Base-by-base conservation (phyloP, 2,797 vertebrate species). In the Periparus ater region DNA sequence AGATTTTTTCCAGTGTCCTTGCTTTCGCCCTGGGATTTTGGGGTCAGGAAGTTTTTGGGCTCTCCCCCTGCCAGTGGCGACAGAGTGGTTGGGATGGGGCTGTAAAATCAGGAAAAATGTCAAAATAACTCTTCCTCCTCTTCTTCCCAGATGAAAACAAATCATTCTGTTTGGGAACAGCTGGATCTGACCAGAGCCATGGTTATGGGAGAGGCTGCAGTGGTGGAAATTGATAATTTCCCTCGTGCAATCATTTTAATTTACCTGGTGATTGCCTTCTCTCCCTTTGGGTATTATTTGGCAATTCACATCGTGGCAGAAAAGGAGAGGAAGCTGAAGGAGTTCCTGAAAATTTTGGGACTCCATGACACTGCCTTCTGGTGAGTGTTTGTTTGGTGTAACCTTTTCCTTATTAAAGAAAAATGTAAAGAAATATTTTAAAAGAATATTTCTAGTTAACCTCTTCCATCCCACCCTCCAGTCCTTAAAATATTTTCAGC, bases 271-370 rank as follows among this genome's bases (percentile, higher is more conserved):
- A 98, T 99, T 95, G 99, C 99, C 3, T 99, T 99, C 97, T 99
- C 99, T 0, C 99, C 99, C 1, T 99, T 99, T 29, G 99, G 99
- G 83, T 99, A 99, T 96, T 99, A 99, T 84, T 97, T 99, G 97
- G 99, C 99, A 22, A 98, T 99, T 95, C 99, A 99, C 38, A 98
- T 99, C 20, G 99, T 98, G 32, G 99, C 99, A 6, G 99, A 99
- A 96, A 99, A 99, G 97, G 99, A 99, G 88, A 99, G 99, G 42
- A 98, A 98, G 23, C 96, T 99, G 73, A 99, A 99, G 95, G 99
- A 99, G 85, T 99, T 99, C 97, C 98, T 99, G 98, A 98, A 98
- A 95, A 99, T 99, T 97, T 97, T 99, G 98, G 99, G 99, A 32
- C 99, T 99, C 40, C 99, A 99, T 4, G 98, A 99, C 97, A 99